Conservation (phyloP, 1,140 invertebrate species). For the Trichoplusia ni region DNA sequence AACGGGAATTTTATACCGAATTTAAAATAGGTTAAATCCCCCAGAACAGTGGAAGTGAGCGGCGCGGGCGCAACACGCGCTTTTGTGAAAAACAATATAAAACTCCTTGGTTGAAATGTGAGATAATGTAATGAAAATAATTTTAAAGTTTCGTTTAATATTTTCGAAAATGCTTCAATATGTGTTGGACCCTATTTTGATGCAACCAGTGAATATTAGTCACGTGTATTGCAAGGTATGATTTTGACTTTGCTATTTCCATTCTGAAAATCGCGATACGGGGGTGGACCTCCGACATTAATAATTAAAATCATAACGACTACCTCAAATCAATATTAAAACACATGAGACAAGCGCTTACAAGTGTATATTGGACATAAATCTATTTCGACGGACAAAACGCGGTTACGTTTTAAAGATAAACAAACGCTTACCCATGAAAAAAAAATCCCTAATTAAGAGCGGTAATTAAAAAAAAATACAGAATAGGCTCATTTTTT, state of each 20-base stretch:
- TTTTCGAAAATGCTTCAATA: slow-evolving; percentile 30
- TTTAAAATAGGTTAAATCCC: slow-evolving; percentile 37
- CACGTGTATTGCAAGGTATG: slow-evolving; percentile 28
- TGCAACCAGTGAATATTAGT: slow-evolving; percentile 29
- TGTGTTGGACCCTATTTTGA: slow-evolving; percentile 34
- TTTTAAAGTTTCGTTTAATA: slow-evolving; percentile 9
- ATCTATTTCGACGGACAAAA: too few relatives aligned
- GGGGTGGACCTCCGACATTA: too few relatives aligned
- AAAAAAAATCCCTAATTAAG: too few relatives aligned
- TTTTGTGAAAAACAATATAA: neutral
- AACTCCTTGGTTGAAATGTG: slow-evolving; percentile 4
- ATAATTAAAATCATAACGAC: too few relatives aligned
- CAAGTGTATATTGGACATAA: too few relatives aligned
- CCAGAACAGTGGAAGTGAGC: slow-evolving; percentile 7
- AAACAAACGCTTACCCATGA: too few relatives aligned
- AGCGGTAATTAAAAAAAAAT: too few relatives aligned
- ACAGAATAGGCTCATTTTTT: too few relatives aligned
- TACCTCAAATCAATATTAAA: too few relatives aligned
- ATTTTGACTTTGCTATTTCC: too few relatives aligned
- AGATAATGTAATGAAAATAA: neutral
- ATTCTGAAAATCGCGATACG: neutral
- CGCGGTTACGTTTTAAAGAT: too few relatives aligned
- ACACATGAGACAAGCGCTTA: too few relatives aligned
- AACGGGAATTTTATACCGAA: slow-evolving; percentile 21
- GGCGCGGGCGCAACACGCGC: neutral